These are phyloP conservation scores for Malacosoma neustria DNA, from an alignment of 2,888 invertebrate genomes.

Conservation along the genomic window DNA sequence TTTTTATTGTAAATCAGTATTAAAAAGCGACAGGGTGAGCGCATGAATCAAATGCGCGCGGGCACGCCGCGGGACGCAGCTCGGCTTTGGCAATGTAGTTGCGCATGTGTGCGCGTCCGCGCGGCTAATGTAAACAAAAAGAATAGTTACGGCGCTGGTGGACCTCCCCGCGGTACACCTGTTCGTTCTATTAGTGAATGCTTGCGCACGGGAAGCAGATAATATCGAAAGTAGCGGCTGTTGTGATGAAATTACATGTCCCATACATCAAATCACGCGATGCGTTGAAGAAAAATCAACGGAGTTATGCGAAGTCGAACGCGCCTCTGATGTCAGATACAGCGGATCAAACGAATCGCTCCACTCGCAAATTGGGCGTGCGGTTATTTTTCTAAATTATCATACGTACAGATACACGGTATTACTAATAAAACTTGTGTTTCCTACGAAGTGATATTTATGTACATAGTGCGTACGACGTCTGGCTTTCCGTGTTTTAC, in stretches of 20 bases:
- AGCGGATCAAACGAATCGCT: constrained; percentile 48
- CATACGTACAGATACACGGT: constrained; percentile 32
- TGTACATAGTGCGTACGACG: constrained; percentile 48
- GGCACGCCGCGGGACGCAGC: constrained; percentile 38
- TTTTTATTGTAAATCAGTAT: constrained; percentile 75
- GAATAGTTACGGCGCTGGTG: constrained; percentile 40
- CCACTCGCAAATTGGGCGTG: constrained; percentile 53
- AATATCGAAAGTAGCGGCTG: constrained; percentile 39
- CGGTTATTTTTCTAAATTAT: constrained; percentile 52
- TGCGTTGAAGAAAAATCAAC: constrained; percentile 56
- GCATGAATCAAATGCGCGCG: constrained; percentile 66
- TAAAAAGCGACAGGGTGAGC: constrained; percentile 69
- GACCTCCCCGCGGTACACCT: constrained; percentile 68
- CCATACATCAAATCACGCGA: constrained; percentile 52
- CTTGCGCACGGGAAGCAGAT: constrained; percentile 36
- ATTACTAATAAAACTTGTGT: constrained; percentile 51
- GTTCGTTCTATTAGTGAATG: constrained; percentile 60
- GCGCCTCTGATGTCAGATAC: constrained; percentile 28
- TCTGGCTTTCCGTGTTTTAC: constrained; percentile 67
- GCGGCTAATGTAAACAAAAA: constrained; percentile 59
- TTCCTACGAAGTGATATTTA: constrained; percentile 65
- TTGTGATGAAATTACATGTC: constrained; percentile 28
- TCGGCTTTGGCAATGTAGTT: constrained; percentile 64
- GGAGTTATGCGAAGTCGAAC: constrained; percentile 36
- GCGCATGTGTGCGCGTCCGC: constrained; percentile 19